Conservation (phyloP, 2,113 vertebrate genomes). For the Fregetta grallaria region DNA sequence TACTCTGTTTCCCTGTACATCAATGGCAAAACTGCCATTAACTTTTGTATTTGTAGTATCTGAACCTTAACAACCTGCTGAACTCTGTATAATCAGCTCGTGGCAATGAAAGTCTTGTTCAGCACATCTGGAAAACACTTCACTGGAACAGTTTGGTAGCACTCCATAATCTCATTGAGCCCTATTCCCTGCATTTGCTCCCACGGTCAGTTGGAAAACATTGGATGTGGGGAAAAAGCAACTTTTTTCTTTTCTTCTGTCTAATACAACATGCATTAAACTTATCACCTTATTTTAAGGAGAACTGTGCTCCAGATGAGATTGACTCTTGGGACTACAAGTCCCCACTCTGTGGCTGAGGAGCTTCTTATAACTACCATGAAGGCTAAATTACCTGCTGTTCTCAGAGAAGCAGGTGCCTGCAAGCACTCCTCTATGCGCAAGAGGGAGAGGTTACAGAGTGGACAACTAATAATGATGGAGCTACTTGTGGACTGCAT, state of each 20-base stretch:
- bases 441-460: constrained; percentile 19
- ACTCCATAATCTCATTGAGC: constrained; percentile 15
- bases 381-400: neutral
- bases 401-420: constrained; percentile 11
- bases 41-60: neutral
- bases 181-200: neutral
- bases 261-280: neutral
- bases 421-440: neutral
- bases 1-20: neutral
- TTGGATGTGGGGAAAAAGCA: neutral
- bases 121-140: constrained; percentile 19
- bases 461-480: neutral
- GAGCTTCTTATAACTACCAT: neutral
- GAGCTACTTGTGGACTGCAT: neutral
- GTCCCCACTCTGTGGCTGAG: neutral
- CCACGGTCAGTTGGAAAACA: constrained; percentile 3
- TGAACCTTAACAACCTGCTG: neutral
- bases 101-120: neutral
- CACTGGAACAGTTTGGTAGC: neutral
- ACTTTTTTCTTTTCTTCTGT: neutral
- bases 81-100: neutral
- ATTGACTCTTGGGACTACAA: neutral
- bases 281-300: constrained; percentile 9
- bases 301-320: neutral
- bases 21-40: neutral